Evolutionary conservation across 1,140 invertebrate genomes (phyloP).

Genomic region (Homalodisca vitripennis): DNA sequence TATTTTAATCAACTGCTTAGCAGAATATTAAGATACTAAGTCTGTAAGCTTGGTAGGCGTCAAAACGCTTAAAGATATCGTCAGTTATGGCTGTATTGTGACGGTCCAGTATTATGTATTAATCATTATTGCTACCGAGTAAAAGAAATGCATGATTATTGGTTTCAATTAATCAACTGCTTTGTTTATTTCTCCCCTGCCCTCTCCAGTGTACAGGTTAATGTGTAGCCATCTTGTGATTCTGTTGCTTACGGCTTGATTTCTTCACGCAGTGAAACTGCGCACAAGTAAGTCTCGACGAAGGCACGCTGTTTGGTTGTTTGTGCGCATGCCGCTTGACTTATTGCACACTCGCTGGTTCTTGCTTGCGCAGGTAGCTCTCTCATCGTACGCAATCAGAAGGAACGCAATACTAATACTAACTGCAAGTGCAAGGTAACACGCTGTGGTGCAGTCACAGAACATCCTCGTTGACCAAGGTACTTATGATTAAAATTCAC

Average conservation of each 20-base stretch:
- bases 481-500: too few relatives aligned
- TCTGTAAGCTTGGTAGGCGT: slow-evolving; percentile 25
- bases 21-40: slow-evolving; percentile 20
- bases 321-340: slow-evolving; percentile 30
- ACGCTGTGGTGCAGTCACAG: too few relatives aligned
- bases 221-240: slow-evolving; percentile 36
- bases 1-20: slow-evolving; percentile 32
- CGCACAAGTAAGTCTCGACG: slow-evolving; percentile 33
- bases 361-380: slow-evolving; percentile 23
- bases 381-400: not conserved
- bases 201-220: slow-evolving; percentile 34
- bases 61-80: slow-evolving; percentile 32
- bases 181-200: slow-evolving; percentile 39
- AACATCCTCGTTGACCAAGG: too few relatives aligned
- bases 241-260: slow-evolving; percentile 36
- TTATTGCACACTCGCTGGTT: slow-evolving; percentile 31
- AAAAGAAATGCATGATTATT: slow-evolving; percentile 41
- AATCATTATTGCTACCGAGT: slow-evolving; percentile 41
- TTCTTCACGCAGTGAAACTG: slow-evolving; percentile 31
- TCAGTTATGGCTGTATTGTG: slow-evolving; percentile 38
- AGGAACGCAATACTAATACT: slow-evolving; percentile 18
- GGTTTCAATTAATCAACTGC: slow-evolving; percentile 42
- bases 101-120: slow-evolving; percentile 42
- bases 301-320: slow-evolving; percentile 33
- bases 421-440: too few relatives aligned